Evolutionary conservation across 2,797 vertebrate species (phyloP), one percentile per base, ranked within the genome.

Genomic region (Eidolon dupreanum): DNA sequence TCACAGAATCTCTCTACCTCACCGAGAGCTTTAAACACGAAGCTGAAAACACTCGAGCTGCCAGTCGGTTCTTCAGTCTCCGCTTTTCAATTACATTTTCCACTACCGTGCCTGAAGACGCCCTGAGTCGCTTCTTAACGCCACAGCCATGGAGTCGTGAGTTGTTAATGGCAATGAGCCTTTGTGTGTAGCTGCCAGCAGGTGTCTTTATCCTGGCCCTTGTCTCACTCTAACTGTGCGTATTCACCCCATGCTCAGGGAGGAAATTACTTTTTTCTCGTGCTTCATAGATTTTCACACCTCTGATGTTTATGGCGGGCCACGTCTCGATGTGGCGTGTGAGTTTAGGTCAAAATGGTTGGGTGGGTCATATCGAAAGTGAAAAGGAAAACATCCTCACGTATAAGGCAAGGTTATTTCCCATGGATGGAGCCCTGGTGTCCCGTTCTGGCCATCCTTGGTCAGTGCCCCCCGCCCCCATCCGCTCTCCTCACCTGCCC

Each of bases 381-480:
- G n/a, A 33, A 19, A 46, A 41, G 51, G 16, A 75, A 51, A 36
- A 8, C 2, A 10, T 73, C 73, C 51, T 28, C 28, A 41, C 5
- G 0, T 0, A 5, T 0, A 4, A 66, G 33, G 71, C 10, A 16
- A 31, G 26, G 12, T 10, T 1, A 7, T 8, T 46, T 84, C 57
- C 77, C 20, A 16, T 0, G 3, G 16, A 20, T 0, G 2, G 61
- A 51, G 75, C 28, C 70, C n/a, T 4, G 0, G 20, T 13, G 0
- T 13, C 10, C 31, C 2, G 28, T 11, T 13, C 17, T 15, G 2
- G 28, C 33, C 36, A 6, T 1, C 66, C 36, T 26, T 6, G 0
- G 0, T 0, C 4, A 2, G 20, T 0, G 6, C 17, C 16, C 28
- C 4, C 70, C 1, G 2, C 31, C 28, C 19, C 8, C 13, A 0